Evolutionary conservation across 2,888 invertebrate species (phyloP).

Genomic region (Ornithoptera priamus): DNA sequence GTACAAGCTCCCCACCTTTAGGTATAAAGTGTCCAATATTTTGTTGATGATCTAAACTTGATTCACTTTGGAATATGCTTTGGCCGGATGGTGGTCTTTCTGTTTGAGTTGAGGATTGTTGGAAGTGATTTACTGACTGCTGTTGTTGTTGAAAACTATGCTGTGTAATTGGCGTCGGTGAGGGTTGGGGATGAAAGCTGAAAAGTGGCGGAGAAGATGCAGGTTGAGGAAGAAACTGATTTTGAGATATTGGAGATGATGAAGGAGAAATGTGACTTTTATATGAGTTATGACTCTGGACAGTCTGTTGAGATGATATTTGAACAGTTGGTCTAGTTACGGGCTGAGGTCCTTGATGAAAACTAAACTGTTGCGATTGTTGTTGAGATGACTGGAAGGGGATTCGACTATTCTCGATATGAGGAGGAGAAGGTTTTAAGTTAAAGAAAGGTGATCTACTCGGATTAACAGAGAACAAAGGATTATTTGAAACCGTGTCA

Average conservation of each 20-base stretch:
- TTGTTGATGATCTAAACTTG: conserved; percentile 65
- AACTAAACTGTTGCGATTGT: conserved; percentile 64
- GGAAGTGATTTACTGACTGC: conserved; percentile 50
- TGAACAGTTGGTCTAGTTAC: conserved; percentile 57
- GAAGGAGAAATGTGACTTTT: conserved; percentile 50
- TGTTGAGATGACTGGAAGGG: conserved; percentile 58
- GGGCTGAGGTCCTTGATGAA: conserved; percentile 66
- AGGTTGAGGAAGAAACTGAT: conserved; percentile 67
- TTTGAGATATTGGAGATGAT: conserved; percentile 47
- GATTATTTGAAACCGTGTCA: conserved; percentile 61
- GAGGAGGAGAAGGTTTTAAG: conserved; percentile 70
- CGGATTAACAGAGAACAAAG: conserved; percentile 57
- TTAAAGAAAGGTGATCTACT: conserved; percentile 69
- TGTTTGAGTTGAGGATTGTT: conserved; percentile 59
- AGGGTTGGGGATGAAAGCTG: conserved; percentile 66
- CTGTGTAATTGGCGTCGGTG: conserved; percentile 49
- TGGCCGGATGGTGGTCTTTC: conserved; percentile 50
- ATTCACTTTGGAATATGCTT: conserved; percentile 51
- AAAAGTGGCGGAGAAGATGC: conserved; percentile 65
- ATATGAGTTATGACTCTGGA: conserved; percentile 54
- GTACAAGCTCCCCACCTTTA: conserved; percentile 86
- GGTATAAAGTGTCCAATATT: conserved; percentile 75
- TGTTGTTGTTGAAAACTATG: conserved; percentile 57
- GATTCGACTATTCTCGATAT: conserved; percentile 63
- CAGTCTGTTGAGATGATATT: conserved; percentile 44